These are phyloP conservation scores for Diploscapter pachys DNA, from an alignment of 1,140 invertebrate species.

Conservation along the genomic window DNA sequence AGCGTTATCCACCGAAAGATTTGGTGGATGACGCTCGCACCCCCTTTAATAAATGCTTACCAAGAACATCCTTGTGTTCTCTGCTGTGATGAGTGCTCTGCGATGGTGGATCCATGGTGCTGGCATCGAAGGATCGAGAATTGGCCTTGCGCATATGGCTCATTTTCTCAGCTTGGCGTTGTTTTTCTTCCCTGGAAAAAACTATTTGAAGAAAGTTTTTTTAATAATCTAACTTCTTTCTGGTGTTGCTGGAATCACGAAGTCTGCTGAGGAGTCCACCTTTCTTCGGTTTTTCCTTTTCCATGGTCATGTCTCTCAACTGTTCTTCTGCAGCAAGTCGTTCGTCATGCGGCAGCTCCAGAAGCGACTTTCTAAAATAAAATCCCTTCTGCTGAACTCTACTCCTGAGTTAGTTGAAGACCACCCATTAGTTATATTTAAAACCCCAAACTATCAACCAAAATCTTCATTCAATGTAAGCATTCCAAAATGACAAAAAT, in stretches of 20 bases:
- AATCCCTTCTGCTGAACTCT: too few species aligned
- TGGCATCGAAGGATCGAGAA: conserved; percentile 32
- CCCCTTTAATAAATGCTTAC: conserved; percentile 1
- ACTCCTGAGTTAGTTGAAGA: too few species aligned
- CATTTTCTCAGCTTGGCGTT: conserved; percentile 20
- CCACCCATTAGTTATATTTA: too few species aligned
- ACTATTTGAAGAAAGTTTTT: conserved; percentile 12
- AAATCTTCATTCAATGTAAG: too few species aligned
- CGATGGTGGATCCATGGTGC: conserved; percentile 18
- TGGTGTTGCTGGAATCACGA: conserved; percentile 28
- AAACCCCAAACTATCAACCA: too few species aligned
- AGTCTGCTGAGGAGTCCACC: conserved; percentile 32
- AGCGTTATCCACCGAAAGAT: too few species aligned
- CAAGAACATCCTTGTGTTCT: conserved; percentile 36
- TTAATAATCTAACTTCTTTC: conserved; percentile 32
- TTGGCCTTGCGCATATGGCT: conserved; percentile 22
- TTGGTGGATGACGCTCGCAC: too few species aligned
- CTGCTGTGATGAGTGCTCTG: conserved; percentile 4
- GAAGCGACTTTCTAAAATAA: conserved; percentile 43
- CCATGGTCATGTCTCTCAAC: conserved; percentile 42
- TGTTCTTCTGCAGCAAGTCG: conserved; percentile 47
- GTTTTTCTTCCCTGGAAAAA: conserved; percentile 27
- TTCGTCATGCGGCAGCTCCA: conserved; percentile 52
- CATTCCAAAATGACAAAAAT: too few species aligned
- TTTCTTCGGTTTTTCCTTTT: conserved; percentile 39